phyloP scores from a whole-genome alignment of 1,140 invertebrate genomes.

The Lineus longissimus region DNA sequence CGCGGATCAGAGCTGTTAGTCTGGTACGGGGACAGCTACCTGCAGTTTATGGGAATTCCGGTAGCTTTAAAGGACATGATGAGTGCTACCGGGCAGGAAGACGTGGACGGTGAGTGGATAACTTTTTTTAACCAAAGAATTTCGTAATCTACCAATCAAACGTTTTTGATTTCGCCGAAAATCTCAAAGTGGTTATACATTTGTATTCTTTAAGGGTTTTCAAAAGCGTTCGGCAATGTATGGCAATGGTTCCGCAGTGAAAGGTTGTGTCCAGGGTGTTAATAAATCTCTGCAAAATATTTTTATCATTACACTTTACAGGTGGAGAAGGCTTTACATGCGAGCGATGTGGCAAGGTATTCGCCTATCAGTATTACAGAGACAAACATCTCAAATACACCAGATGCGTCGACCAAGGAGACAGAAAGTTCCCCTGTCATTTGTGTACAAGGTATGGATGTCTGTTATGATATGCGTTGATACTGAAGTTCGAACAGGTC shows the following conservation, averaged over 20 bases:
- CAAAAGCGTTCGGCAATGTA: too few species aligned
- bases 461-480: too few species aligned
- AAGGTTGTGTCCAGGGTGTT: background rate
- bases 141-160: too few species aligned
- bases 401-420: slow-evolving; percentile 58
- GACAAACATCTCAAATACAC: slow-evolving; percentile 61
- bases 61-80: slow-evolving; percentile 37
- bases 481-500: too few species aligned
- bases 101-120: slow-evolving; percentile 30
- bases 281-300: background rate
- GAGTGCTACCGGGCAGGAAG: slow-evolving; percentile 11
- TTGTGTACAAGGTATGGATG: slow-evolving; percentile 53
- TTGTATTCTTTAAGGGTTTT: too few species aligned
- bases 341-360: slow-evolving; percentile 58
- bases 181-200: too few species aligned
- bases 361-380: slow-evolving; percentile 58
- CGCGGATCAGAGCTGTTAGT: slow-evolving; percentile 48
- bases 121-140: too few species aligned
- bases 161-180: too few species aligned
- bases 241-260: too few species aligned
- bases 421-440: slow-evolving; percentile 58
- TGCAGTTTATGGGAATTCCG: slow-evolving; percentile 52
- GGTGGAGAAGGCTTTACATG: slow-evolving; percentile 54
- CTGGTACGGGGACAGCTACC: slow-evolving; percentile 51
- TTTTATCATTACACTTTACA: too few species aligned